phyloP scores from a whole-genome alignment of 2,888 invertebrate species.

The Parascotia fuliginaria region DNA sequence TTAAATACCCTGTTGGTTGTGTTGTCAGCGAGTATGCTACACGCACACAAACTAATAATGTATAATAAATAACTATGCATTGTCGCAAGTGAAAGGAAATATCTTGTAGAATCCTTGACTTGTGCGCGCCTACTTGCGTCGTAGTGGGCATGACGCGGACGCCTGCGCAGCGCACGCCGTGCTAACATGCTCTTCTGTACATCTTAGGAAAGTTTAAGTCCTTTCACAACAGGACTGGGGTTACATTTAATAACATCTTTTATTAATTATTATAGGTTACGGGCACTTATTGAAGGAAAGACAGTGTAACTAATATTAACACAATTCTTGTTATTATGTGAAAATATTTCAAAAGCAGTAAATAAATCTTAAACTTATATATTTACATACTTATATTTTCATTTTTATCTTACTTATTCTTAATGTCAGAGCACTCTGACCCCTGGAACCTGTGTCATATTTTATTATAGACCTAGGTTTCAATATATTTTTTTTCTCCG shows the following conservation, averaged over 20 bases:
- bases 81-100: conserved; percentile 85
- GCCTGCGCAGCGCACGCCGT: conserved; percentile 16
- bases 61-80: conserved; percentile 58
- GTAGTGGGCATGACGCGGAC: conserved; percentile 31
- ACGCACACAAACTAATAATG: conserved; percentile 42
- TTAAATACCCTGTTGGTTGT: conserved; percentile 40
- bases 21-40: conserved; percentile 33
- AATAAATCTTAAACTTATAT: no score
- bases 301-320: no score
- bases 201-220: conserved; percentile 47
- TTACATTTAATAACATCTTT: neutral
- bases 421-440: no score
- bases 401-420: no score
- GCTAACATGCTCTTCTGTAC: conserved; percentile 28
- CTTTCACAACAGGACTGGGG: conserved; percentile 7
- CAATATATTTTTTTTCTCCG: no score
- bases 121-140: conserved; percentile 72
- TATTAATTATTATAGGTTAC: no score
- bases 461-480: no score
- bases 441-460: no score
- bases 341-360: no score
- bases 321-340: no score
- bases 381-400: no score
- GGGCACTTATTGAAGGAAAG: no score
- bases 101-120: conserved; percentile 84